A percentile compares a stretch with the other conserved stretches of the same genome.
These are phyloP conservation scores for Pangasianodon hypophthalmus DNA, from an alignment of 2,113 vertebrate genomes.

Conservation along the genomic window DNA sequence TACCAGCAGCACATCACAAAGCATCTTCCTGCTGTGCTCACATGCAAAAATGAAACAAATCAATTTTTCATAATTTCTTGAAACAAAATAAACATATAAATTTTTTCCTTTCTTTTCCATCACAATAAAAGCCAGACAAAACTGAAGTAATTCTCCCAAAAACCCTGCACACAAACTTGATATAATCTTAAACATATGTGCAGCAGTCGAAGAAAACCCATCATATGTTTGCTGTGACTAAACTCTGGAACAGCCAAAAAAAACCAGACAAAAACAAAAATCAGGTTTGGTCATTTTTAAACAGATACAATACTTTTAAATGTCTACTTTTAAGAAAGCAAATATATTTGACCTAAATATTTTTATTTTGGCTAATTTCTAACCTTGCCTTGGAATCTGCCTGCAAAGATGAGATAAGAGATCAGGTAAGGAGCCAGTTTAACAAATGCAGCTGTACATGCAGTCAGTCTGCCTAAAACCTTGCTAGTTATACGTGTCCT, in stretches of 20 bases:
- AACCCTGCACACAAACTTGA: not conserved
- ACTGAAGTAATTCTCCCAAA: not conserved
- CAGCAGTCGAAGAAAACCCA: not conserved
- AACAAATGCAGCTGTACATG: not conserved
- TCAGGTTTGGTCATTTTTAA: not conserved
- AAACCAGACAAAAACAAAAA: not conserved
- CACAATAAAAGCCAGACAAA: not conserved
- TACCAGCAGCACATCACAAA: constrained; percentile 94
- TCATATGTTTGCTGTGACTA: not conserved
- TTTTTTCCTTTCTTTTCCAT: not conserved
- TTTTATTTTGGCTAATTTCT: not conserved
- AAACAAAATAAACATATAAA: not conserved
- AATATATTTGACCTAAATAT: not conserved
- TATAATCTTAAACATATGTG: not conserved
- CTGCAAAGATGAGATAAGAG: not conserved
- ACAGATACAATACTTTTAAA: not conserved
- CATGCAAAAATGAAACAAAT: constrained; percentile 35
- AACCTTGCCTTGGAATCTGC: not conserved
- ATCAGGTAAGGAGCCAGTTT: not conserved
- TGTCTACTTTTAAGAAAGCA: not conserved
- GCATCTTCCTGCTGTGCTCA: constrained; percentile 84
- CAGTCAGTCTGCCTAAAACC: not conserved
- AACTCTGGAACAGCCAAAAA: not conserved
- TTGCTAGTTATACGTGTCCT: not conserved
- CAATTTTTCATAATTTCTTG: not conserved